Conservation (phyloP, 1,140 invertebrate genomes). For the Cotesia glomerata region DNA sequence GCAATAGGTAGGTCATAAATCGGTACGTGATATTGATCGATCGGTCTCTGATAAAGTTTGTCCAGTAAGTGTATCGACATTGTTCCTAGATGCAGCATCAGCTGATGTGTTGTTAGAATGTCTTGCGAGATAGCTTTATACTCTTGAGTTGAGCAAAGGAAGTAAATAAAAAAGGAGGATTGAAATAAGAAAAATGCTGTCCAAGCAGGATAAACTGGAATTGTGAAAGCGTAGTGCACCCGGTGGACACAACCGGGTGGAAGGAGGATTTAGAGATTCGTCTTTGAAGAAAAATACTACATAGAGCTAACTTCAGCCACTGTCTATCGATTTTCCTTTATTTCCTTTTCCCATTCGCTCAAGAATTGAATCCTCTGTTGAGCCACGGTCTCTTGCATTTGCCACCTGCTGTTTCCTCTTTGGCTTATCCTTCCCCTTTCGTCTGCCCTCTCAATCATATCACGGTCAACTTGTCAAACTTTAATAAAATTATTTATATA, state of each 20-base stretch:
- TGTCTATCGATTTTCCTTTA: conserved; percentile 23
- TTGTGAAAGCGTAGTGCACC: conserved; percentile 15
- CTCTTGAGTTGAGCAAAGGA: background rate
- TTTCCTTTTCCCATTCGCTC: conserved; percentile 22
- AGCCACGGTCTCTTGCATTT: conserved; percentile 23
- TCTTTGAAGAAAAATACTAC: conserved; percentile 56
- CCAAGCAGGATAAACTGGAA: conserved; percentile 39
- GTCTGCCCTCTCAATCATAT: background rate
- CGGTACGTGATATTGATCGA: no score
- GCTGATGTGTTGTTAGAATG: background rate
- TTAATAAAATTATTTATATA: no score
- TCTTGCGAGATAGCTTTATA: background rate
- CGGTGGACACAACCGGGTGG: background rate
- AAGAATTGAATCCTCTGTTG: conserved; percentile 35
- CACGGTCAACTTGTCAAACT: background rate
- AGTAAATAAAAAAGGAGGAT: background rate
- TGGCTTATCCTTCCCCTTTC: background rate
- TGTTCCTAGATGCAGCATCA: no score
- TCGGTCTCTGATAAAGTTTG: no score
- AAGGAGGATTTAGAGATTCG: conserved; percentile 49
- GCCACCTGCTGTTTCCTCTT: conserved; percentile 32
- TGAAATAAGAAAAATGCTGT: conserved; percentile 37
- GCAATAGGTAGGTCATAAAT: background rate
- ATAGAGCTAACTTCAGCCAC: conserved; percentile 34
- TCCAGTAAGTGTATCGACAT: no score